Base-by-base conservation (phyloP, 2,888 invertebrate species). In the Blastobasis lacticolella region DNA sequence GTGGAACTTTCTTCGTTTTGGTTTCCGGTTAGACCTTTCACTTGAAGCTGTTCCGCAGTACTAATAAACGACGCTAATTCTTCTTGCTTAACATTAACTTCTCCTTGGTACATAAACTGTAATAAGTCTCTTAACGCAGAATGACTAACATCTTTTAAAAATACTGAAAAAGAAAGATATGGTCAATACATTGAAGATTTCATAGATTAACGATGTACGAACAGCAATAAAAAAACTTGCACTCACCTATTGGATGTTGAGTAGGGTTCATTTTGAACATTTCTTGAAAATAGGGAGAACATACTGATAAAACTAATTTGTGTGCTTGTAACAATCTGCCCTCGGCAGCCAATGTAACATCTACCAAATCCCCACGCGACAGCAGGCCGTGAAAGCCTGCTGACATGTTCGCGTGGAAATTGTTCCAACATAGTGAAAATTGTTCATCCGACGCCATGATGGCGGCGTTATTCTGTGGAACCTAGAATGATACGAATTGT, bases 361-460 rank as follows among this genome's bases (percentile, higher is more conserved):
- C 92, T 63, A 92, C 92, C 67, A 93, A 78, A 76, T 92, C 91
- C 59, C 92, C 92, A 75, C 91, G 90, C 73, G 91, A 91, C 78
- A 92, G 81, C 74, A 93, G 90, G 78, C 92, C 92, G 69, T 92
- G 92, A 75, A 93, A 92, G 67, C 92, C 92, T 78, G 91, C 91
- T 58, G 92, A 91, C 87, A 93, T 89, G 71, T 93, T 93, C 60
- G 91, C 91, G 84, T 92, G 92, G 88, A 92, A 92, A 87, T 92
- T 92, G 87, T 93, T 93, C 92, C 92, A 93, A 87, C 92, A 92
- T 84, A 93, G 82, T 78, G 92, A 92, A 86, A 92, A 92, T 77
- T 92, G 92, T 87, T 92, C 92, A 89, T 91, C 91, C 88, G 91
- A 91, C 91, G 91, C 91, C 91, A 91, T 91, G 81, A 88, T 91